Conservation (phyloP, 2,797 vertebrate genomes). For the Tinamus major region DNA sequence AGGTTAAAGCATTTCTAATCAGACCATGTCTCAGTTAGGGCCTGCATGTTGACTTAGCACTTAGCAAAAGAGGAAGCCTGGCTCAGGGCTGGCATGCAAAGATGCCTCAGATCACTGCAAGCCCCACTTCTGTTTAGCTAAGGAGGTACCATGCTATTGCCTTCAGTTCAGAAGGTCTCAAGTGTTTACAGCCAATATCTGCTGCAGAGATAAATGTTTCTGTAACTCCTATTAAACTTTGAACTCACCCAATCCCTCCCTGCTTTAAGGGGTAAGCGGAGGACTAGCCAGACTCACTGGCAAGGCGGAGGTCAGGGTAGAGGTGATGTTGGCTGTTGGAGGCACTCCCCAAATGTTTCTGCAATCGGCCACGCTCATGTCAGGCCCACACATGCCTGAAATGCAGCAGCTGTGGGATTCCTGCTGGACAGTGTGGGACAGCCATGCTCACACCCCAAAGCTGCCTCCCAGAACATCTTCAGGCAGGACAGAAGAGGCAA, state of each 20-base stretch:
- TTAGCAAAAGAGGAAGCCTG: constrained; percentile 2
- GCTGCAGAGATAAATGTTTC: not conserved
- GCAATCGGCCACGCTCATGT: not conserved
- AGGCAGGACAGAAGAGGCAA: not conserved
- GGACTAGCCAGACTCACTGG: not conserved
- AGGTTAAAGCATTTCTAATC: not conserved
- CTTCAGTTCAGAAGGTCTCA: constrained; percentile 46
- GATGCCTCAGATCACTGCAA: not conserved
- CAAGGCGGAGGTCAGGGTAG: constrained; percentile 40
- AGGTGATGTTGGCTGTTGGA: not conserved
- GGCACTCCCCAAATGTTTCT: constrained; percentile 55
- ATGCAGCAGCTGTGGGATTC: constrained; percentile 45
- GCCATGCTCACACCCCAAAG: not conserved
- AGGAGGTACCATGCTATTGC: not conserved
- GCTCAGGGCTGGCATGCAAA: not conserved
- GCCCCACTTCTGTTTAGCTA: constrained; percentile 34
- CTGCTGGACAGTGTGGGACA: not conserved
- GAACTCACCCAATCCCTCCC: constrained; percentile 15
- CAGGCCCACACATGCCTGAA: constrained; percentile 18
- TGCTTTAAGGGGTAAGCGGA: not conserved
- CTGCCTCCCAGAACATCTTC: not conserved
- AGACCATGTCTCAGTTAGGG: not conserved
- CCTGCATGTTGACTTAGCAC: not conserved
- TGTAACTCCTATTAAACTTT: constrained; percentile 48
- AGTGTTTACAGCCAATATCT: constrained; percentile 43